Percentiles rank a stretch among this genome's conserved stretches.
These are phyloP conservation scores for Hormaphis cornu DNA, from an alignment of 1,140 invertebrate genomes.

Conservation along the genomic window DNA sequence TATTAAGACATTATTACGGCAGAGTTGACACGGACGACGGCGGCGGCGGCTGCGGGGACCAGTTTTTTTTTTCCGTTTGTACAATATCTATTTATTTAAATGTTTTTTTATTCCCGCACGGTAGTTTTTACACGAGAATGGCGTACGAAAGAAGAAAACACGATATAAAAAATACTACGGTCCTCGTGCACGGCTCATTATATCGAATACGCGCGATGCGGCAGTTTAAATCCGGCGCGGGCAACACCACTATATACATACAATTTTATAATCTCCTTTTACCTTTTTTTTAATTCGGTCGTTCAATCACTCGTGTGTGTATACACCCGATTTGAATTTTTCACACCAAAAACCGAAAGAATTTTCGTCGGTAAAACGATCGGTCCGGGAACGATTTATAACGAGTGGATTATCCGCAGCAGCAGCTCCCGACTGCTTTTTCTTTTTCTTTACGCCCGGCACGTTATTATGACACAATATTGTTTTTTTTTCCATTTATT, in stretches of 20 bases:
- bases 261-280: conserved; percentile 9
- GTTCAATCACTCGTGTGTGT: background rate
- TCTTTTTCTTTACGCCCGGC: background rate
- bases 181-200: conserved; percentile 14
- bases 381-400: conserved; percentile 16
- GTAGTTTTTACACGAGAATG: conserved; percentile 27
- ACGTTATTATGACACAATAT: conserved; percentile 4
- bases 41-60: conserved; percentile 8
- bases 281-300: conserved; percentile 21
- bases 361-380: conserved; percentile 8
- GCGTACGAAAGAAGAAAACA: background rate
- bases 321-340: background rate
- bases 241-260: too few relatives aligned
- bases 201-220: conserved; percentile 18
- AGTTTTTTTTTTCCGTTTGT: background rate
- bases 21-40: conserved; percentile 19
- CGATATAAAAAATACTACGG: background rate
- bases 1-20: conserved; percentile 22
- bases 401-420: background rate
- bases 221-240: too few relatives aligned
- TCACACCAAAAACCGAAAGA: conserved; percentile 3
- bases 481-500: conserved; percentile 15
- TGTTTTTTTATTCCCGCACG: background rate
- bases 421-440: background rate
- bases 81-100: background rate